Evolutionary conservation across 2,113 vertebrate species (phyloP).

Genomic region (Zosterops japonicus): DNA sequence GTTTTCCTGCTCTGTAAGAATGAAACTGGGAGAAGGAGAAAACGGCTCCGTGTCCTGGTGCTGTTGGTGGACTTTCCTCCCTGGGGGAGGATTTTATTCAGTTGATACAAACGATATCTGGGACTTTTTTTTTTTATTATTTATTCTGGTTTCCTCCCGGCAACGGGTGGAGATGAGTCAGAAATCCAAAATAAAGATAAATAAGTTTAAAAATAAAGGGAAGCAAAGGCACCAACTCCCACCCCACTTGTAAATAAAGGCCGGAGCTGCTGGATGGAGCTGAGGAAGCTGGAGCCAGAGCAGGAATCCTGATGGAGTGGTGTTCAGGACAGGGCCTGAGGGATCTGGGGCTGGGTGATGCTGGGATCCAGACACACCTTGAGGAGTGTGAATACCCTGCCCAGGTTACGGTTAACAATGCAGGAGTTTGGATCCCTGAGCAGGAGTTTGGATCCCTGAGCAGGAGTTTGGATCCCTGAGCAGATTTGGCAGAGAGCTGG

Average conservation of each 20-base stretch:
- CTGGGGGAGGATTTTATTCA: neutral
- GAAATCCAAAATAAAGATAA: conserved; percentile 18
- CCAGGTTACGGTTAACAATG: neutral
- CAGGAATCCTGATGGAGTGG: neutral
- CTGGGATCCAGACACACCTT: neutral
- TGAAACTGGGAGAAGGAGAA: neutral
- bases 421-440: neutral
- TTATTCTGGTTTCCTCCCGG: conserved; percentile 18
- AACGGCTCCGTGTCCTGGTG: neutral
- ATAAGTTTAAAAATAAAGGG: neutral
- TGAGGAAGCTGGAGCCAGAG: neutral
- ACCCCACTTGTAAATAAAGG: neutral
- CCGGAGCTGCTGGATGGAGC: neutral
- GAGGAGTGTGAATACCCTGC: accelerated
- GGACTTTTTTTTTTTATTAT: neutral
- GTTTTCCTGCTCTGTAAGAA: neutral
- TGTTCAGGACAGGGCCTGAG: neutral
- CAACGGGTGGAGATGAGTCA: conserved; percentile 36
- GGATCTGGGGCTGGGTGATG: neutral
- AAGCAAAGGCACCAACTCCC: neutral
- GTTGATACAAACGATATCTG: neutral
- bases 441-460: neutral
- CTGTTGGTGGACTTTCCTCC: neutral
- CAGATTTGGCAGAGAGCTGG: neutral
- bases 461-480: neutral